A percentile compares a stretch with the other conserved stretches of the same genome.
phyloP scores from a whole-genome alignment of 2,888 invertebrate species.

The Lucinisca nassula region DNA sequence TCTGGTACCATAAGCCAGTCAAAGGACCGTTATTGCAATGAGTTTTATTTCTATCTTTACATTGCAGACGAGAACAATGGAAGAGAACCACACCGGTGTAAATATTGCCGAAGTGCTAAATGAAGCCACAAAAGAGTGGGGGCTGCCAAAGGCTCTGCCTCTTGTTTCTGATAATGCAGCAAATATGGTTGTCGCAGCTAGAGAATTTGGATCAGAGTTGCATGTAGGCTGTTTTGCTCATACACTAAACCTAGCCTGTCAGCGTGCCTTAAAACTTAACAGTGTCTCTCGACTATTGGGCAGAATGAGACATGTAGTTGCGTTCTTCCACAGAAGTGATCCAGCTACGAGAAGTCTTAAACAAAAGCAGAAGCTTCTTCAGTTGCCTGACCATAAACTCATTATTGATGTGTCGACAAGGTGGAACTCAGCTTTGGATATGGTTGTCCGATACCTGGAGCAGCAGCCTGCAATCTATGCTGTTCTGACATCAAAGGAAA shows the following conservation, averaged over 20 bases:
- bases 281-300: neutral
- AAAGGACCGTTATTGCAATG: no score
- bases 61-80: no score
- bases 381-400: conserved; percentile 45
- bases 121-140: conserved; percentile 28
- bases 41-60: no score
- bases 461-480: conserved; percentile 45
- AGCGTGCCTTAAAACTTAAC: neutral
- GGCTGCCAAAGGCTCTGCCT: neutral
- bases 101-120: conserved; percentile 16
- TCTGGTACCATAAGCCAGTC: no score
- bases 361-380: conserved; percentile 23
- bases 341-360: conserved; percentile 31
- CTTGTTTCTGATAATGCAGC: conserved; percentile 49
- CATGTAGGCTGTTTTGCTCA: neutral
- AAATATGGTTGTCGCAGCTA: conserved; percentile 45
- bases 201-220: neutral
- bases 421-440: conserved; percentile 53
- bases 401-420: conserved; percentile 41
- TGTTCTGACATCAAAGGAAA: conserved; percentile 25
- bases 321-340: conserved; percentile 33
- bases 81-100: no score
- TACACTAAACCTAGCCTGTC: neutral
- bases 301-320: neutral
- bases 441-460: conserved; percentile 40